phyloP scores from a whole-genome alignment of 2,797 vertebrate genomes.

The Rallus crepitans region DNA sequence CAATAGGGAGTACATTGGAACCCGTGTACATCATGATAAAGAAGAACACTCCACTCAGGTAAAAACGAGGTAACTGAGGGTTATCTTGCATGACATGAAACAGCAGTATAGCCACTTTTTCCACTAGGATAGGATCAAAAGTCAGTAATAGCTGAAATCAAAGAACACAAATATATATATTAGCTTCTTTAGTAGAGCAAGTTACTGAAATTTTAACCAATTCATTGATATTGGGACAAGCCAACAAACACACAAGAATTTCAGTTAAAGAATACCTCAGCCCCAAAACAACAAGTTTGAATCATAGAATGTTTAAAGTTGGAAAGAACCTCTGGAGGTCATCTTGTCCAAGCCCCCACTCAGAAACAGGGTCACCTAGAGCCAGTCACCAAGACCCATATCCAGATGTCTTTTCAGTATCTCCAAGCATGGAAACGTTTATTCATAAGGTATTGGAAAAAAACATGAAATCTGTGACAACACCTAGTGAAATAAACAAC shows the following conservation, averaged over 20 bases:
- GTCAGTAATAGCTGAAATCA: constrained; percentile 91
- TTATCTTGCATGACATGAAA: constrained; percentile 97
- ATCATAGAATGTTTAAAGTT: not conserved
- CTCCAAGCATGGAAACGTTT: not conserved
- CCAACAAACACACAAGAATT: not conserved
- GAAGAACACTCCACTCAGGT: constrained; percentile 97
- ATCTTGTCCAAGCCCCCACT: rapidly evolving
- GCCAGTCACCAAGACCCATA: not conserved
- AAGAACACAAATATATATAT: not conserved
- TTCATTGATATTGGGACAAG: not conserved
- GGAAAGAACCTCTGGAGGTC: not conserved
- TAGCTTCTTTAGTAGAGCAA: not conserved
- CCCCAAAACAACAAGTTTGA: not conserved
- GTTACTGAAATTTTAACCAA: not conserved
- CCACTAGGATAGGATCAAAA: constrained; percentile 98
- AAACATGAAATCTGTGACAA: not conserved
- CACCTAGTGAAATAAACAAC: not conserved
- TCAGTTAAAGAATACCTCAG: not conserved
- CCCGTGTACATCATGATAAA: constrained; percentile 99
- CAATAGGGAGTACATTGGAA: constrained; percentile 97
- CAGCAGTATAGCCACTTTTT: constrained; percentile 94
- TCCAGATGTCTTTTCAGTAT: not conserved
- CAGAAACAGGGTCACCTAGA: not conserved
- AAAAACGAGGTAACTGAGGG: constrained; percentile 96
- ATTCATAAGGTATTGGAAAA: not conserved